A percentile compares a stretch with the other conserved stretches of the same genome.
Conservation (phyloP, 2,888 invertebrate genomes). For the Conchocele bisecta region DNA sequence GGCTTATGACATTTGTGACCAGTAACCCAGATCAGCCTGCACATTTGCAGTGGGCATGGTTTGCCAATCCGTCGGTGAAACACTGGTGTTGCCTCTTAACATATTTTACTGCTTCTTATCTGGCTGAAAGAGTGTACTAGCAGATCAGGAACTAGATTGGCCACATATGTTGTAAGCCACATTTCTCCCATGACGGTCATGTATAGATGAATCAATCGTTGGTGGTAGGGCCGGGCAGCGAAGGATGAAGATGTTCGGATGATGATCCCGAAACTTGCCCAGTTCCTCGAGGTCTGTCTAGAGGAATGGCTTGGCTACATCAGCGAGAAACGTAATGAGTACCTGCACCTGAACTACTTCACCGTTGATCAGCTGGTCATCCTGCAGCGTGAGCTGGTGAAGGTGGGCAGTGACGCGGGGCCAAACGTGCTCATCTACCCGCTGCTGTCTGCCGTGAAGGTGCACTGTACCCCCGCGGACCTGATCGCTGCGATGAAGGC, state of each 20-base stretch:
- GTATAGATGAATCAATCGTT: too few species aligned
- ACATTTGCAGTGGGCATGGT: too few species aligned
- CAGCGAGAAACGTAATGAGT: conserved; percentile 56
- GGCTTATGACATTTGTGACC: too few species aligned
- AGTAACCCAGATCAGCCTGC: too few species aligned
- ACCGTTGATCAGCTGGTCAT: conserved; percentile 77
- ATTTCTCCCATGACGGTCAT: too few species aligned
- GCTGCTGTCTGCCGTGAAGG: conserved; percentile 62
- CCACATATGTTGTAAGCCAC: too few species aligned
- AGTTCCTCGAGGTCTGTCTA: conserved; percentile 68
- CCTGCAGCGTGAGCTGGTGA: conserved; percentile 69
- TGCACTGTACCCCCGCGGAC: conserved; percentile 58
- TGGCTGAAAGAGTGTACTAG: too few species aligned
- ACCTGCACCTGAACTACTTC: conserved; percentile 71
- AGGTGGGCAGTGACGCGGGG: conserved; percentile 48
- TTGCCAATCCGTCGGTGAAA: too few species aligned
- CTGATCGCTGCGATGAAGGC: conserved; percentile 56
- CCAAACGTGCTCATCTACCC: conserved; percentile 59
- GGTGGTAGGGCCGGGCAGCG: conserved; percentile 44
- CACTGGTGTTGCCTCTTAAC: too few species aligned
- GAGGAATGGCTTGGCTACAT: conserved; percentile 68
- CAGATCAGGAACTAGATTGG: too few species aligned
- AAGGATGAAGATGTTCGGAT: conserved; percentile 45
- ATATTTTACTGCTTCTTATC: too few species aligned
- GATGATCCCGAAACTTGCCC: conserved; percentile 63